Evolutionary conservation across 2,888 invertebrate species (phyloP).

Genomic region (Aspidapion aeneum): DNA sequence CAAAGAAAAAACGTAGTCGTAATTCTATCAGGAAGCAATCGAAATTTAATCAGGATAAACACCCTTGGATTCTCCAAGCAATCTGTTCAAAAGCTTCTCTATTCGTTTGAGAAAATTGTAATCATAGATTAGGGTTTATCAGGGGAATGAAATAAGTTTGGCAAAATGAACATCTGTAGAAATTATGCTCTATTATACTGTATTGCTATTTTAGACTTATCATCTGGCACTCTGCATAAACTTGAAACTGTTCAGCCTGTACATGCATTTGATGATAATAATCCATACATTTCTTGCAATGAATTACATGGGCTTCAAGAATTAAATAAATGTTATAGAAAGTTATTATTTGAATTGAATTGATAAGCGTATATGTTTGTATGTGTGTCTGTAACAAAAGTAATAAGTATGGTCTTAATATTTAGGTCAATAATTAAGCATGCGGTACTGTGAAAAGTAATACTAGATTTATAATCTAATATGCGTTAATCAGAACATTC

Average conservation of each 20-base stretch:
- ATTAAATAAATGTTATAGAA: slow-evolving; percentile 18
- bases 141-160: too few species aligned
- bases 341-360: slow-evolving; percentile 12
- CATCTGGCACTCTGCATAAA: too few species aligned
- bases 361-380: neutral
- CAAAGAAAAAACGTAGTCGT: too few species aligned
- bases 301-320: slow-evolving; percentile 13
- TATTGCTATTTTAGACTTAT: too few species aligned
- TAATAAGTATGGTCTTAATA: neutral
- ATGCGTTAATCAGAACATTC: neutral
- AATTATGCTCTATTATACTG: too few species aligned
- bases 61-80: too few species aligned
- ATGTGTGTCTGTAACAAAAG: neutral
- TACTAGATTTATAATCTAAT: neutral
- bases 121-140: too few species aligned
- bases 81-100: too few species aligned
- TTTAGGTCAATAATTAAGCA: neutral
- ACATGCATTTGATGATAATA: slow-evolving; percentile 17
- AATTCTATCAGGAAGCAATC: too few species aligned
- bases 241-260: slow-evolving; percentile 17
- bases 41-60: too few species aligned
- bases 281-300: slow-evolving; percentile 18
- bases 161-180: too few species aligned
- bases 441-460: neutral
- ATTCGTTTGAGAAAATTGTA: too few species aligned